These are phyloP conservation scores for Myotis findleyi DNA, from an alignment of 2,797 vertebrate genomes.

Conservation along the genomic window DNA sequence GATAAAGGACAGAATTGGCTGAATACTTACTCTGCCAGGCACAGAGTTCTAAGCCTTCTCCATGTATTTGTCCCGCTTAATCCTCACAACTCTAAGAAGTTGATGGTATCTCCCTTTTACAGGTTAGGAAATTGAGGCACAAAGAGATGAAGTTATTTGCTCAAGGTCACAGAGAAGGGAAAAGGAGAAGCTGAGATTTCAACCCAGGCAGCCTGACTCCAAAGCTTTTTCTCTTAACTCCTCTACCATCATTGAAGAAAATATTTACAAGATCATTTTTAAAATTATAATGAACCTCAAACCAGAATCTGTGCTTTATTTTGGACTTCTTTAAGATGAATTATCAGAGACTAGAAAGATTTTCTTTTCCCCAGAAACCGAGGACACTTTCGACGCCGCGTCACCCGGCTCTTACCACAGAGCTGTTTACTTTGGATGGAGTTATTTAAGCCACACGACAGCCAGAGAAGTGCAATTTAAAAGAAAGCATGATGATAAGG, in stretches of 20 bases:
- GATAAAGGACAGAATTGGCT: background rate
- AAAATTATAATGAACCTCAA: background rate
- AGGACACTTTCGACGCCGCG: background rate
- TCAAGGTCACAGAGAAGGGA: background rate
- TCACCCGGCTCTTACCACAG: background rate
- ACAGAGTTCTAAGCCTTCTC: background rate
- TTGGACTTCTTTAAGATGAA: conserved; percentile 27
- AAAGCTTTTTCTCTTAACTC: background rate
- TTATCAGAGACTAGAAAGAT: background rate
- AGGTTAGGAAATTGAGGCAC: background rate
- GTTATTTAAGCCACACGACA: conserved; percentile 40
- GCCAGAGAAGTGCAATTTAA: background rate
- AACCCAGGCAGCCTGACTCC: background rate
- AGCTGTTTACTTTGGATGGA: conserved; percentile 25
- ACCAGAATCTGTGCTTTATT: background rate
- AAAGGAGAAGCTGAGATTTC: background rate
- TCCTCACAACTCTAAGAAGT: background rate
- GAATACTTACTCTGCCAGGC: background rate
- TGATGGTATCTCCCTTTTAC: background rate
- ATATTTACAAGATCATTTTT: background rate
- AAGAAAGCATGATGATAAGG: conserved; percentile 65
- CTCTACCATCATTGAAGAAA: background rate
- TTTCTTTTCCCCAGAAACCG: conserved; percentile 14
- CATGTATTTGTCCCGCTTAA: background rate
- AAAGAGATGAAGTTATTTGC: background rate